Evolutionary conservation across 2,797 vertebrate species (phyloP).

Genomic region (Paedocypris micromegethes): DNA sequence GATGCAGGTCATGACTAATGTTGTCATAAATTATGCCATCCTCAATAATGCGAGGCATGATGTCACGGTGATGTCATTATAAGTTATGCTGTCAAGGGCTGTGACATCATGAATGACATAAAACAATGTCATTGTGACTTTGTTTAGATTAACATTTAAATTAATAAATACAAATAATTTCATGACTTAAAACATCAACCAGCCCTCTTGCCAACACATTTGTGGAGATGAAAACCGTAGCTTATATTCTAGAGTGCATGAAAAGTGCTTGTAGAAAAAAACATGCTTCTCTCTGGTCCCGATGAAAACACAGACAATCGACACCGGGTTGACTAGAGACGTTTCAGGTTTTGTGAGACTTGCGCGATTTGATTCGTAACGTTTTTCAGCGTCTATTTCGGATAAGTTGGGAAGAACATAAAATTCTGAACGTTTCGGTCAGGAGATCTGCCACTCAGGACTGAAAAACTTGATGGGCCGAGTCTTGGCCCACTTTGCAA

Average conservation of each 20-base stretch:
- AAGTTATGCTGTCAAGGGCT: too few relatives aligned
- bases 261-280: constrained; percentile 1
- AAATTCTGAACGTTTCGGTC: constrained; percentile 56
- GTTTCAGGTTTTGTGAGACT: constrained; percentile 5
- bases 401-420: neutral
- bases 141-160: too few relatives aligned
- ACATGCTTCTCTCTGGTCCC: constrained; percentile 17
- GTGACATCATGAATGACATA: too few relatives aligned
- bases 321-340: constrained; percentile 2
- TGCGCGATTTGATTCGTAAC: neutral
- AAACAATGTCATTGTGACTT: too few relatives aligned
- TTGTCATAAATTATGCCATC: too few relatives aligned
- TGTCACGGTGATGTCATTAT: too few relatives aligned
- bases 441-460: constrained; percentile 86
- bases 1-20: too few relatives aligned
- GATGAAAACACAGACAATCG: constrained; percentile 7
- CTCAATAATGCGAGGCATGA: too few relatives aligned
- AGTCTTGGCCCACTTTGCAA: constrained; percentile 90
- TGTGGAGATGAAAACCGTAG: neutral
- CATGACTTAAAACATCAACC: constrained; percentile 1
- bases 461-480: constrained; percentile 91
- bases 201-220: constrained; percentile 9
- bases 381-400: too few relatives aligned
- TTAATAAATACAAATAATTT: neutral
- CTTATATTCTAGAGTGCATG: neutral